Evolutionary conservation across 1,140 invertebrate genomes (phyloP).

Genomic region (Diabrotica virgifera): DNA sequence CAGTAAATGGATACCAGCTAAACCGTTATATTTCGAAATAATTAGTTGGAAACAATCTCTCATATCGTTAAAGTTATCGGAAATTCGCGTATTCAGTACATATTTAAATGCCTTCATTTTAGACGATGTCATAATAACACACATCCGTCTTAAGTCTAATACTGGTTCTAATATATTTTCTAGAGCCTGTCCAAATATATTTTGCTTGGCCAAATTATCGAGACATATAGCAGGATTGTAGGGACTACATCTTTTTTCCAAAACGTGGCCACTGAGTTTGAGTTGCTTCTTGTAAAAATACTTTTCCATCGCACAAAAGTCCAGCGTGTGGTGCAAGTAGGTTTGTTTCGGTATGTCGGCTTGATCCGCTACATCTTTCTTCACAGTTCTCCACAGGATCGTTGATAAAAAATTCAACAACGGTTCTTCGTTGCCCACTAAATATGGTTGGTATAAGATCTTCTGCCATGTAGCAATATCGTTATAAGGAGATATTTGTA

Average conservation of each 20-base stretch:
- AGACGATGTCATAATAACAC: too few relatives aligned
- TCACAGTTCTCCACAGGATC: conserved; percentile 69
- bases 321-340: conserved; percentile 47
- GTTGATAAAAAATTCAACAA: conserved; percentile 56
- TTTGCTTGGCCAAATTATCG: too few relatives aligned
- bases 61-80: conserved; percentile 61
- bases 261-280: conserved; percentile 38
- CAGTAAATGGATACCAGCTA: conserved; percentile 63
- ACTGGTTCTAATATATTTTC: too few relatives aligned
- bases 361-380: conserved; percentile 60
- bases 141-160: too few relatives aligned
- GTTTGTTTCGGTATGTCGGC: conserved; percentile 53
- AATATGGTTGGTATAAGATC: conserved; percentile 57
- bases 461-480: conserved; percentile 55
- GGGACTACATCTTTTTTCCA: too few relatives aligned
- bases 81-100: conserved; percentile 64
- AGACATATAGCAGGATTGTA: too few relatives aligned
- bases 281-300: conserved; percentile 55
- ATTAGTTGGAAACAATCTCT: conserved; percentile 63
- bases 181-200: too few relatives aligned
- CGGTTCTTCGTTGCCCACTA: conserved; percentile 49
- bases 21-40: conserved; percentile 65
- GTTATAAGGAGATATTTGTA: conserved; percentile 61
- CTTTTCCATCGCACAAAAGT: conserved; percentile 54
- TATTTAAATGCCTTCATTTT: too few relatives aligned